phyloP scores from a whole-genome alignment of 2,888 invertebrate species.

The Harpalus rufipes region DNA sequence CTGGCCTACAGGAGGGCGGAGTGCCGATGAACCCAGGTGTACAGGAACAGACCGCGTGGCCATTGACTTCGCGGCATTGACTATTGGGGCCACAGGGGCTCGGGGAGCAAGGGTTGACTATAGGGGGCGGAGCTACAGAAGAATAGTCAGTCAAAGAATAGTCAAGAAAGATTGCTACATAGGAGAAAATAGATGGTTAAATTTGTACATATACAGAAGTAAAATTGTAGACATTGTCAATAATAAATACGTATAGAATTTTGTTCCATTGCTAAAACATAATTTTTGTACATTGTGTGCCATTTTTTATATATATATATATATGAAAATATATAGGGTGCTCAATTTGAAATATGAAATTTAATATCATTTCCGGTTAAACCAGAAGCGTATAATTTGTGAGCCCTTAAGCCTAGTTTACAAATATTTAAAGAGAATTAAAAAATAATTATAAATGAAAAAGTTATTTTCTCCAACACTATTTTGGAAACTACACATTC shows the following conservation, averaged over 20 bases:
- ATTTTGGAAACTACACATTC: too few relatives aligned
- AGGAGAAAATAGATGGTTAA: not conserved
- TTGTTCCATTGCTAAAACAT: not conserved
- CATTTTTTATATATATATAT: too few relatives aligned
- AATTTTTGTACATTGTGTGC: not conserved
- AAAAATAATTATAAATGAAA: too few relatives aligned
- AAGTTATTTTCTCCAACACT: too few relatives aligned
- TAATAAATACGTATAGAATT: not conserved
- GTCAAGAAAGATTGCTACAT: not conserved
- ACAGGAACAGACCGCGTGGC: conserved; percentile 83
- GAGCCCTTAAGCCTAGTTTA: too few relatives aligned
- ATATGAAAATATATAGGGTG: too few relatives aligned
- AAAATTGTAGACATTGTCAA: not conserved
- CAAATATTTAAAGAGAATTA: too few relatives aligned
- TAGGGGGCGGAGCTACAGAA: conserved; percentile 71
- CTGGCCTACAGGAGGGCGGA: conserved; percentile 83
- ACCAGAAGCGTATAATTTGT: too few relatives aligned
- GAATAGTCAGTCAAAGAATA: conserved; percentile 69
- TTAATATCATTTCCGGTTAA: too few relatives aligned
- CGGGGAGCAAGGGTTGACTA: conserved; percentile 80
- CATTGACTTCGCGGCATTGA: conserved; percentile 82
- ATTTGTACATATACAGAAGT: not conserved
- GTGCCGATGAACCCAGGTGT: conserved; percentile 82
- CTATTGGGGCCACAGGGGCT: conserved; percentile 85
- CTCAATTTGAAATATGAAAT: too few relatives aligned